Evolutionary conservation across 2,888 invertebrate genomes (phyloP), one percentile per base, ranked within the genome.

Genomic region (Lasius fuliginosus): DNA sequence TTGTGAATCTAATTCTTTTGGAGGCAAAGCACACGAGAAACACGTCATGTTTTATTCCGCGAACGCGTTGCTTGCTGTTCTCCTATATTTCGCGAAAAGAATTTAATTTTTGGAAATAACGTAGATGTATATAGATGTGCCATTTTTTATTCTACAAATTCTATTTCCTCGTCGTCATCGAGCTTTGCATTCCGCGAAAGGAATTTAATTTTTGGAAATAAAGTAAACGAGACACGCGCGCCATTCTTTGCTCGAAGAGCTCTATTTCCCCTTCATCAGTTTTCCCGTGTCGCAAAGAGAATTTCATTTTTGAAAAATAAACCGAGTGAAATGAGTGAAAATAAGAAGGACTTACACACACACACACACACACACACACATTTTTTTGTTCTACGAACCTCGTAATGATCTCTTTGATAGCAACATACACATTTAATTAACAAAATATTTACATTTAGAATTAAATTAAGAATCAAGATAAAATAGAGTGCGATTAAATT

Each of bases 71-170:
- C n/a, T 75, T 33, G 23, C 33, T 33, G 23, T 27, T 65, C 18
- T 27, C 3, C 4, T 75, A 36, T 18, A 58, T 42, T 77, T 36
- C 56, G 58, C 33, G 33, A 42, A 69, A 58, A 42, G 33, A 69
- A 77, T 77, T 77, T 77, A 77, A 69, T 69, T 69, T 77, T 77
- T 69, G 15, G n/a, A 30, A 69, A 69, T 77, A 77, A 69, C 46
- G 8, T 46, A 64, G 64, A 65, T 27, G 36, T 40, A 76, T 53
- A 53, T 67, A 49, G 36, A 53, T 23, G 42, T 42, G 15, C 6
- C 40, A 69, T 42, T 69, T 77, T 69, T 77, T 58, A 77, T 69
- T 69, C 56, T 18, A 30, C 30, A 15, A 77, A 42, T 42, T 69
- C 42, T 69, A 69, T 77, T 77, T 68, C 69, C 77, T 68, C 33